phyloP scores from a whole-genome alignment of 2,888 invertebrate species.

The Cephus spinipes region DNA sequence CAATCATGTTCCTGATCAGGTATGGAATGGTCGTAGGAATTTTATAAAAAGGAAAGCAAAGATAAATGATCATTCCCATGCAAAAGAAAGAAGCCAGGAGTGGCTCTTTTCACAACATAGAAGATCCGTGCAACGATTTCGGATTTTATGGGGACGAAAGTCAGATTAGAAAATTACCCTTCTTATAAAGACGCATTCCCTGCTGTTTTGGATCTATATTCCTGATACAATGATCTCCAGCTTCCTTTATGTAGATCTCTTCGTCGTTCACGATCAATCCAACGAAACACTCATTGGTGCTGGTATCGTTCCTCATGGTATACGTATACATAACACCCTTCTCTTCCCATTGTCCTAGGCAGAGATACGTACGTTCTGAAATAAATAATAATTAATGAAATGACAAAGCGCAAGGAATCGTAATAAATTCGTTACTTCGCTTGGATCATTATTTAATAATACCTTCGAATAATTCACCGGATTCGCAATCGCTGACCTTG shows the following conservation, averaged over 20 bases:
- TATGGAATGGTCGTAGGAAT: not conserved
- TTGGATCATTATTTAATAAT: constrained; percentile 24
- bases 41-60: not conserved
- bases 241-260: constrained; percentile 76
- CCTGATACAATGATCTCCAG: constrained; percentile 75
- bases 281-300: constrained; percentile 76
- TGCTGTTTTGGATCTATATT: constrained; percentile 71
- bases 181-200: constrained; percentile 74
- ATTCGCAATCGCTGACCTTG: constrained; percentile 73
- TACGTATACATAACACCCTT: constrained; percentile 74
- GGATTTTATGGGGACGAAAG: not conserved
- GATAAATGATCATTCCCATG: not conserved
- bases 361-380: constrained; percentile 74
- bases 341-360: constrained; percentile 77
- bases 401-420: constrained; percentile 2
- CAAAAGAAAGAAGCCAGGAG: not conserved
- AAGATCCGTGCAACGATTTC: not conserved
- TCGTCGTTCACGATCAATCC: constrained; percentile 72
- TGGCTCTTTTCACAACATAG: not conserved
- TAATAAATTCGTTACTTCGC: constrained; percentile 11
- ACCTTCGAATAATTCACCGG: constrained; percentile 74
- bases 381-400: constrained; percentile 22
- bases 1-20: not conserved
- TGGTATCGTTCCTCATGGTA: constrained; percentile 73
- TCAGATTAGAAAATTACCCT: constrained; percentile 58